Base-by-base conservation (phyloP, 2,797 vertebrate genomes). In the Spinibarbus caldwelli region DNA sequence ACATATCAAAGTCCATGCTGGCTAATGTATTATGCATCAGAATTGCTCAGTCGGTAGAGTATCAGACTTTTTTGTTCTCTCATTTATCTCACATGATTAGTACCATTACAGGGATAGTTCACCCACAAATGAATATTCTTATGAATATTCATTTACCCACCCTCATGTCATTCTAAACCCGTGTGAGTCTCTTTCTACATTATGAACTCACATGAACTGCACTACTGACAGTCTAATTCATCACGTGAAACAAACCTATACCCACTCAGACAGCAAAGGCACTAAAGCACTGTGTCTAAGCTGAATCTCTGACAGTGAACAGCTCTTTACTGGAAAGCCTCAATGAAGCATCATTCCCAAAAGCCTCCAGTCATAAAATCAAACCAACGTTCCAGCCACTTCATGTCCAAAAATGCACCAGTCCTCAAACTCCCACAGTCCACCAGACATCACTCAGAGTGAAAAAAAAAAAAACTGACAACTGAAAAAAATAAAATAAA, bases 1-100 rank as follows among this genome's bases (percentile, higher is more conserved):
- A 19, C 31, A 66, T 83, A 83, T 83, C 71, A 76, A 52, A 66
- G 71, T 66, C 57, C 3, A 21, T 29, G 14, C 38, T 49, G 71
- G n/a, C 15, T 76, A 76, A 76, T 66, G 43, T 38, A 26, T 75
- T 64, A 38, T 66, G 59, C 57, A 76, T 75, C 41, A 76, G 57
- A 75, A 62, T 31, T 17, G 11, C 26, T 45, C 52, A 82, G 49
- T 21, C 7, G 10, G n/a, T 29, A 29, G 52, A 31, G 36, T 19
- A 43, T 38, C 47, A 34, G 49, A 47, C 62, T 8, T 82, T 72
- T 82, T 38, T 38, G 21, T 26, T 3, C 75, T 29, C 76, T 43
- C 57, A 31, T 62, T 62, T 62, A 64, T 15, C 41, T 66, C 29
- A 14, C 31, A 72, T 57, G 43, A 82, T 72, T 57, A 83, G 41